Percentiles rank a stretch among this genome's conserved stretches.
Conservation (phyloP, 1,140 invertebrate species). For the Brachionus manjavacas region DNA sequence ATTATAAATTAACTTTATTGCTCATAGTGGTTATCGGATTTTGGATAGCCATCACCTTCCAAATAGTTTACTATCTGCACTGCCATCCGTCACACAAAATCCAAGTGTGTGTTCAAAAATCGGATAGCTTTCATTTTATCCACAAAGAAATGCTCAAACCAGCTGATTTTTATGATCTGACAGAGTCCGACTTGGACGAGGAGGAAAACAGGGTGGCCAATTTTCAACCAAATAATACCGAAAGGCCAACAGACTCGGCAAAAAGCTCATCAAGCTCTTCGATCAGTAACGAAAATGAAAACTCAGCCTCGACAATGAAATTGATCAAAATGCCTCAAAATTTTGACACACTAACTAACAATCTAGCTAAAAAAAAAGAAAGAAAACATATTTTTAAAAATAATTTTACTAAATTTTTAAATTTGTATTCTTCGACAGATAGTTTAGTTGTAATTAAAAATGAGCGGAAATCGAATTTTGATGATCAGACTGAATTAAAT, state of each 20-base stretch:
- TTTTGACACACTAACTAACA: not conserved
- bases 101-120: conserved; percentile 11
- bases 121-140: conserved; percentile 1
- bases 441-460: not conserved
- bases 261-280: conserved; percentile 31
- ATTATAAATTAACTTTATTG: conserved; percentile 8
- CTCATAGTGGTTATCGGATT: conserved; percentile 32
- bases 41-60: conserved; percentile 39
- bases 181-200: not conserved
- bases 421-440: not conserved
- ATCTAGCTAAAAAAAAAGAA: not conserved
- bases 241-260: not conserved
- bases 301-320: conserved; percentile 20
- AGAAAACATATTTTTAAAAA: conserved; percentile 1
- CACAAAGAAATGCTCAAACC: conserved; percentile 39
- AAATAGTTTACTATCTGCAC: conserved; percentile 29
- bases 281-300: conserved; percentile 18
- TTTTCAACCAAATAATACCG: not conserved
- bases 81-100: conserved; percentile 40
- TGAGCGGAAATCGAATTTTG: not conserved
- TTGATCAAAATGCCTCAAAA: not conserved
- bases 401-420: conserved; percentile 20
- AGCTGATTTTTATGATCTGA: conserved; percentile 1
- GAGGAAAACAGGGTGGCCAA: not conserved
- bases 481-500: not conserved